Percentiles rank a stretch among this genome's conserved stretches.
Conservation (phyloP, 2,888 invertebrate species). For the Spodoptera littoralis region DNA sequence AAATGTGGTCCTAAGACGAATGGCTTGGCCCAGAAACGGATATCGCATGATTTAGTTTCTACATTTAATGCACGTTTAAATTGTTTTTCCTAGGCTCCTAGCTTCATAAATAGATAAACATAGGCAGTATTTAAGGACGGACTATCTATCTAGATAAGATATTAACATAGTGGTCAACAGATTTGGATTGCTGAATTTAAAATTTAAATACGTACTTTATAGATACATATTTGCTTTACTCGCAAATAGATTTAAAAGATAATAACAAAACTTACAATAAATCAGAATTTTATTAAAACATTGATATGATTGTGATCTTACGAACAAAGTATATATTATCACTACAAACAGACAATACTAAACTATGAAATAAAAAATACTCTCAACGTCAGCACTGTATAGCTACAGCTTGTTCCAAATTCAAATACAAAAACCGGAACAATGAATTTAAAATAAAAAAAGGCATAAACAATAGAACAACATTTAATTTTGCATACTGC, state of each 20-base stretch:
- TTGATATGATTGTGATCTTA: too few relatives aligned
- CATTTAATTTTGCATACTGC: slow-evolving; percentile 45
- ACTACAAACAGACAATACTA: too few relatives aligned
- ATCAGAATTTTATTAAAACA: too few relatives aligned
- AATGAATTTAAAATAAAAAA: slow-evolving; percentile 10
- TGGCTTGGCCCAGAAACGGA: slow-evolving; percentile 82
- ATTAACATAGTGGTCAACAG: too few relatives aligned
- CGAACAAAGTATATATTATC: too few relatives aligned
- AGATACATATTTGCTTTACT: too few relatives aligned
- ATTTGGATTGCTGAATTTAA: too few relatives aligned
- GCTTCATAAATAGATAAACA: not conserved
- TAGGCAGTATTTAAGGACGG: too few relatives aligned
- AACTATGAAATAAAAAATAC: not conserved
- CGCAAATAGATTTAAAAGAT: too few relatives aligned
- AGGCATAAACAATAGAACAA: slow-evolving; percentile 28
- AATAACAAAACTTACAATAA: too few relatives aligned
- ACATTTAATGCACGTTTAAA: slow-evolving; percentile 33
- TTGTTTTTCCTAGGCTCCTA: slow-evolving; percentile 17
- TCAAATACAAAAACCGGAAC: slow-evolving; percentile 26
- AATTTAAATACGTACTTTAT: too few relatives aligned
- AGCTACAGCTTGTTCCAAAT: slow-evolving; percentile 22
- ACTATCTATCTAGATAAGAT: too few relatives aligned
- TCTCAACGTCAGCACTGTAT: not conserved
- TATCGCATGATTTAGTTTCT: slow-evolving; percentile 78
- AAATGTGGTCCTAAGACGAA: slow-evolving; percentile 84